A percentile compares a stretch with the other conserved stretches of the same genome.
Conservation (phyloP, 2,113 vertebrate species). For the Parotia lawesii region DNA sequence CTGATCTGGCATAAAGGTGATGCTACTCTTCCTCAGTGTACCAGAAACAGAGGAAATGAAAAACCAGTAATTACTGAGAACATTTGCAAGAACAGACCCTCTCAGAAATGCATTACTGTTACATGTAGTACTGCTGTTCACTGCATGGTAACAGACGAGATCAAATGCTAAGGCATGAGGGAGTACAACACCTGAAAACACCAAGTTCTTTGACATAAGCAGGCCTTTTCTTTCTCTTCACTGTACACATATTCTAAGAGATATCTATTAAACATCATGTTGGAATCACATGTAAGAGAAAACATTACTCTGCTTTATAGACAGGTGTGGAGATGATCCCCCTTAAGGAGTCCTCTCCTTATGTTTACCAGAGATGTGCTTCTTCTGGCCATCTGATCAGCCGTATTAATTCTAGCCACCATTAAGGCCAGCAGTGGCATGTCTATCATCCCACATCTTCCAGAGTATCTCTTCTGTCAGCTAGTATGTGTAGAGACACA, state of each 20-base stretch:
- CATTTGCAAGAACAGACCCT: not conserved
- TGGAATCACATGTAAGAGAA: not conserved
- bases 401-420: not conserved
- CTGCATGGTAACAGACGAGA: not conserved
- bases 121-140: not conserved
- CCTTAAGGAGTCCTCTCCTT: not conserved
- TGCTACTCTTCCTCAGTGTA: not conserved
- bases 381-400: not conserved
- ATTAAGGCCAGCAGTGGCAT: not conserved
- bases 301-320: not conserved
- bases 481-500: not conserved
- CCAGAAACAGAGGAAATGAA: not conserved
- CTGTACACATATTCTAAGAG: not conserved
- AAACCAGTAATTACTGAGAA: not conserved
- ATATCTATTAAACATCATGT: not conserved
- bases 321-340: not conserved
- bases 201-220: fast-evolving
- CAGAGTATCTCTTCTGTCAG: not conserved
- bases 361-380: not conserved
- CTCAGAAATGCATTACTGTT: not conserved
- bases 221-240: not conserved
- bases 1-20: not conserved
- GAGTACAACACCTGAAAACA: not conserved
- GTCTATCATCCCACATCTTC: not conserved
- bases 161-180: not conserved